Evolutionary conservation across 2,888 invertebrate genomes (phyloP), one percentile per base, ranked within the genome.

Genomic region (Plagiodera versicolora): DNA sequence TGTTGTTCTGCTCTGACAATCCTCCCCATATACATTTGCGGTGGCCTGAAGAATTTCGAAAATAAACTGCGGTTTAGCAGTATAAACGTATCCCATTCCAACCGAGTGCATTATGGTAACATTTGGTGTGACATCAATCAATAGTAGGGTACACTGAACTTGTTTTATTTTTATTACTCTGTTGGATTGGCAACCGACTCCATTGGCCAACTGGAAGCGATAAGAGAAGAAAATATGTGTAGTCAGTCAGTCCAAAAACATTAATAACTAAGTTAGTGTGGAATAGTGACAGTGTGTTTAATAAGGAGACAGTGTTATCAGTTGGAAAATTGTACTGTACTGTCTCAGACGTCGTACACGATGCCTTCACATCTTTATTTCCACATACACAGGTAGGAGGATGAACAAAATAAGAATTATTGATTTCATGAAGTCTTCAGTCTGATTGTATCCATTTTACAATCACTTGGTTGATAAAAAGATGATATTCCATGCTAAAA

Each of bases 151-250:
- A 32, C 44, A 58, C 28, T 20, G 44, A 56, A 46, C 48, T 56
- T 9, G 16, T 48, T 39, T 48, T 45, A 54, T 44, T 48, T 47
- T 56, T 60, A 57, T 56, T 63, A 56, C 52, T 56, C 50, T 52
- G 55, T 61, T 60, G 47, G 54, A 53, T 52, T 24, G 24, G 24
- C 24, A 24, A 52, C n/a, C n/a, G n/a, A n/a, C 55, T 32, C 39
- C 48, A 58, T 56, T 56, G 59, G 59, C 63, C 62, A 62, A 62
- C 53, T 58, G 52, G 28, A 53, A 56, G 58, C 56, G 61, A 62
- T 62, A 58, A 59, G 47, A 59, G 50, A 50, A 56, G 58, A 58
- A 55, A 44, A 56, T 44, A 62, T n/a, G n/a, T n/a, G n/a, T n/a
- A n/a, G n/a, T n/a, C n/a, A 55, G 16, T 61, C 59, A 56, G 58